Evolutionary conservation across 2,113 vertebrate genomes (phyloP), one percentile per base, ranked within the genome.

Genomic region (Notothenia coriiceps): DNA sequence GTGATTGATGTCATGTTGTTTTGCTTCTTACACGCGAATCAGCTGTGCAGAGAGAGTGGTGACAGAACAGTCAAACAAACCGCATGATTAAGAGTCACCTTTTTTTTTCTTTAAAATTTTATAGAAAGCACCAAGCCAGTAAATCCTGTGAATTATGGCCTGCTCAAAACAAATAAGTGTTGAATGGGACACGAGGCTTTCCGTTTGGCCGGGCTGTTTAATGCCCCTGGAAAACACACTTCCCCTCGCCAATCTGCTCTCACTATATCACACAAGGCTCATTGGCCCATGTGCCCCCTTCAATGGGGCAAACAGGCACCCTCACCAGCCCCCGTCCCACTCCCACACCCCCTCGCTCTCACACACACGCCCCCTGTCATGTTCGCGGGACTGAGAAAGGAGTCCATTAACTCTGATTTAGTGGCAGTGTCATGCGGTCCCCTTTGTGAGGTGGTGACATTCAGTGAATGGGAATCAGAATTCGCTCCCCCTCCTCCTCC

Each of bases 401-500:
- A 94, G 93, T 94, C 95, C 93, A 95, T 95, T 95, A 94, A 94
- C 92, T 94, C 87, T 94, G 93, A 94, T 94, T 94, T 95, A 94
- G 92, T 86, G 91, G 87, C 93, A 85, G 90, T 93, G 93, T 94
- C 93, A 94, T 90, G 90, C 79, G 40, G 87, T 90, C 67, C 70
- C 92, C 90, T 91, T 95, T 95, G 94, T 95, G 89, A 86, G 81
- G 67, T 51, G 77, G 84, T 95, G 94, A 95, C 94, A 94, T 86
- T 84, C 83, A 7, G 43, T 95, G 92, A 95, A 95, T 94, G 54
- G 94, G 86, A 89, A 90, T 94, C 93, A 88, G 90, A 90, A 86
- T 80, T 81, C 59, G 70, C 83, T 49, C 79, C 77, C 84, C 87
- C 74, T 73, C 85, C 85, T 80, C 67, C 86, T 83, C 67, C 86